Conservation (phyloP, 2,888 invertebrate species). For the Caenorhabditis doughertyi region DNA sequence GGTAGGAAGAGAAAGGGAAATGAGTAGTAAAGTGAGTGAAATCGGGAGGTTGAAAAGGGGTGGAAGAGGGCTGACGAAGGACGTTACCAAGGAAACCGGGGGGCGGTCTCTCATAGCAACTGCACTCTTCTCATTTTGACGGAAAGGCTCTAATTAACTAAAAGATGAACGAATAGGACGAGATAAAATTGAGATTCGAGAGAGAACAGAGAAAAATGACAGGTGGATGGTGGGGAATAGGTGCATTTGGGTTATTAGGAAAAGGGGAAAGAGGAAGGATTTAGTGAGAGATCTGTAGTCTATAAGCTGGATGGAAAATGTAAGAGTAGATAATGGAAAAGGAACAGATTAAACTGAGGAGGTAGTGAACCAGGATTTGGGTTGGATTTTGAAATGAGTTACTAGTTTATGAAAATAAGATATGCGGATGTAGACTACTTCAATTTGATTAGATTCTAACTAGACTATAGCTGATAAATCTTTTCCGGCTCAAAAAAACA, state of each 20-base stretch:
- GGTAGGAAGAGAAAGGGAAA: background rate
- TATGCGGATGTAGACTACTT: no score
- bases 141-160: constrained; percentile 6
- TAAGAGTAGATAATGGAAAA: no score
- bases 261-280: background rate
- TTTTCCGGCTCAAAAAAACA: no score
- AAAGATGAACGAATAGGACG: background rate
- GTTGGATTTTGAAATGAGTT: no score
- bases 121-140: background rate
- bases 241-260: constrained; percentile 16
- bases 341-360: no score
- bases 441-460: no score
- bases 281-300: background rate
- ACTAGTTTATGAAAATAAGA: no score
- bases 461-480: no score
- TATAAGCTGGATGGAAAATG: background rate
- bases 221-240: background rate
- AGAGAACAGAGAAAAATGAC: background rate
- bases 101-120: background rate
- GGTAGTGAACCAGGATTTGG: no score
- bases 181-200: background rate
- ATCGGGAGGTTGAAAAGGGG: background rate
- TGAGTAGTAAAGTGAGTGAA: constrained; percentile 6
- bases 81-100: constrained; percentile 1
- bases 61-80: background rate